These are phyloP conservation scores for Lateolabrax maculatus DNA, from an alignment of 2,797 vertebrate genomes.

Conservation along the genomic window DNA sequence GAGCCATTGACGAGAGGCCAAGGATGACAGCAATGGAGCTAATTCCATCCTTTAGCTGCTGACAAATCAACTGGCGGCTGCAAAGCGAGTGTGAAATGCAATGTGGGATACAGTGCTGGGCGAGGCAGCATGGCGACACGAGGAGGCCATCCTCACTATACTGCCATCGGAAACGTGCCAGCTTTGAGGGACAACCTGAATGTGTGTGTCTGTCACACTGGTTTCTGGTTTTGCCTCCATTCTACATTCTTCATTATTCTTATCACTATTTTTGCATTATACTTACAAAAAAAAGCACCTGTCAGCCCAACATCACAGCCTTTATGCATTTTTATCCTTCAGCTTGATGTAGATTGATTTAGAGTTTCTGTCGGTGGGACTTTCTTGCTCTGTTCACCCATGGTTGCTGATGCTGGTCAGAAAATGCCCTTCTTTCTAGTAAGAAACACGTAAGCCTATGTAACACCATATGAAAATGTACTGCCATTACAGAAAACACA, in stretches of 20 bases:
- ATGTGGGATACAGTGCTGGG: conserved; percentile 46
- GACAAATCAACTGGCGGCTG: conserved; percentile 70
- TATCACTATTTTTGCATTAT: background rate
- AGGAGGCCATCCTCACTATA: conserved; percentile 48
- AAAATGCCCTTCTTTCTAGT: background rate
- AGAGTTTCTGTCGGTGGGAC: background rate
- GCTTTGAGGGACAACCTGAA: conserved; percentile 12
- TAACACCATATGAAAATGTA: too few species aligned
- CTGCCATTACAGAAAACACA: too few species aligned
- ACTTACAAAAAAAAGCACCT: background rate
- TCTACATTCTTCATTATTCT: background rate
- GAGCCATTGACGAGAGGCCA: conserved; percentile 62
- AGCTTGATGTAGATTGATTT: background rate
- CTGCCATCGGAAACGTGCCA: conserved; percentile 34
- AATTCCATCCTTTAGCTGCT: conserved; percentile 78
- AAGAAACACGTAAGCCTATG: background rate
- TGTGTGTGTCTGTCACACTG: background rate
- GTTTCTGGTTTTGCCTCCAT: background rate
- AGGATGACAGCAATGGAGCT: conserved; percentile 68
- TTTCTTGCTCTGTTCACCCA: background rate
- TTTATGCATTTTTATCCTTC: background rate
- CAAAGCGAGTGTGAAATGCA: conserved; percentile 80
- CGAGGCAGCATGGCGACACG: conserved; percentile 28
- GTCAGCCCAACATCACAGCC: conserved; percentile 7
- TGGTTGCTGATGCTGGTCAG: background rate